phyloP scores from a whole-genome alignment of 2,888 invertebrate genomes.

The Phrixothrix hirtus region DNA sequence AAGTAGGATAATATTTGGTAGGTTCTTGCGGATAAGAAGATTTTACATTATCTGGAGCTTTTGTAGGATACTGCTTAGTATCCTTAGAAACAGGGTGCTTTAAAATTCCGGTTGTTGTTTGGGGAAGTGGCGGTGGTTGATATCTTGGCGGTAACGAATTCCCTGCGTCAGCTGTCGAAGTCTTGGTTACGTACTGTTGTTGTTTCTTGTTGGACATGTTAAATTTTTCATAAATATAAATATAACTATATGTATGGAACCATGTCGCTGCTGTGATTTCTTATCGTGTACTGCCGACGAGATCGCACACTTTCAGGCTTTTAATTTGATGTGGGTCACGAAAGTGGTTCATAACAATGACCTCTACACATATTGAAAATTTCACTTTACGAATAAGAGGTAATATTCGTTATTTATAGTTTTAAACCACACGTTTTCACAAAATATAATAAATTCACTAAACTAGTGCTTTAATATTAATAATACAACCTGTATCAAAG shows the following conservation, averaged over 20 bases:
- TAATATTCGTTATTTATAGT: too few species aligned
- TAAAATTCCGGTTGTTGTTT: slow-evolving; percentile 64
- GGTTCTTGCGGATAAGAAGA: slow-evolving; percentile 37
- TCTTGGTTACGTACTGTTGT: slow-evolving; percentile 49
- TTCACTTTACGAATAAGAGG: slow-evolving; percentile 20
- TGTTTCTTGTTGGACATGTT: slow-evolving; percentile 57
- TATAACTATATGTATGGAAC: slow-evolving; percentile 26
- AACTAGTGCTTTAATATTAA: too few species aligned
- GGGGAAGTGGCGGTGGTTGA: slow-evolving; percentile 75
- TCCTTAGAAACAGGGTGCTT: slow-evolving; percentile 62
- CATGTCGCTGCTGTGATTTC: slow-evolving; percentile 38
- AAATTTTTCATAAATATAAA: slow-evolving; percentile 33
- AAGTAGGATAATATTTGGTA: slow-evolving; percentile 34
- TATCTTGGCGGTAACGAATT: slow-evolving; percentile 71
- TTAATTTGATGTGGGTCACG: slow-evolving; percentile 53
- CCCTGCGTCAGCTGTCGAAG: slow-evolving; percentile 43
- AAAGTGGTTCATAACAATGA: slow-evolving; percentile 37
- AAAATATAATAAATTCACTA: too few species aligned
- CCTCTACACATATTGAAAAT: slow-evolving; percentile 19
- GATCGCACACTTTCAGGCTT: slow-evolving; percentile 42
- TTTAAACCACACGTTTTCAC: too few species aligned
- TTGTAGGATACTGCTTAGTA: slow-evolving; percentile 48
- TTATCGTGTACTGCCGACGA: slow-evolving; percentile 38
- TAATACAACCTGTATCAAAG: too few species aligned
- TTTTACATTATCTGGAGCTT: slow-evolving; percentile 41